Base-by-base conservation (phyloP, 1,140 invertebrate genomes). In the Diachasma alloeum region DNA sequence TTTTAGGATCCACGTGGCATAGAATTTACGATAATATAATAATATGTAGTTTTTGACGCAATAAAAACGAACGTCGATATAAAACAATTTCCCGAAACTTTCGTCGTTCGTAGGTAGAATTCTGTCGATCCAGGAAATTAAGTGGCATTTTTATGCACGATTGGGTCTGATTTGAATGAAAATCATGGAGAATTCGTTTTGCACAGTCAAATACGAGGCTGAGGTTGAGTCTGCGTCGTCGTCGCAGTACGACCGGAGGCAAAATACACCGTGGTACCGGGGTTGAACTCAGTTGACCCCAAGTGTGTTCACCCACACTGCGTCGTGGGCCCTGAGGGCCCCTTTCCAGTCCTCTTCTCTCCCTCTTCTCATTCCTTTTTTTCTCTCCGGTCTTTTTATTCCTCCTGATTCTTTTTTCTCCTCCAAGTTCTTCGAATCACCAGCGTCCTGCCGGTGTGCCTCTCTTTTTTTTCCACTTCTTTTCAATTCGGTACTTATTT, bases 241-340 rank as follows among this genome's bases (percentile, higher is more conserved):
- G 36, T 68, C 26, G 26, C 15, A 11, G 0, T 37, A 68, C 31
- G 66, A 68, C 66, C 36, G 31, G 66, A 68, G 66, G 66, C 66
- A 68, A 68, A 68, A 68, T 68, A 68, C 66, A n/a, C 36, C 66
- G 31, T 63, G 70, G 66, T 68, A 13, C 19, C 48, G 15, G 48
- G 66, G 9, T 53, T 78, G 77, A 78, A 75, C 77, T 78, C 77
- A 46, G 69, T 78, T 78, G 70, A 78, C 77, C 74, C 70, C 70
- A 63, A 37, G 76, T 71, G 22, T 31, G 74, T 66, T 78, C 77
- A 78, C 77, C 74, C 56, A 78, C 69, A 75, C 74, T 42, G 39
- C 17, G 48, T 37, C 75, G 67, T 72, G 69, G 69, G 19, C 17
- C 36, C 63, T 13, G 19, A n/a, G 44, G 36, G 37, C 36, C 19